These are phyloP conservation scores for Myiozetetes cayanensis DNA, from an alignment of 2,113 vertebrate species.

Conservation along the genomic window DNA sequence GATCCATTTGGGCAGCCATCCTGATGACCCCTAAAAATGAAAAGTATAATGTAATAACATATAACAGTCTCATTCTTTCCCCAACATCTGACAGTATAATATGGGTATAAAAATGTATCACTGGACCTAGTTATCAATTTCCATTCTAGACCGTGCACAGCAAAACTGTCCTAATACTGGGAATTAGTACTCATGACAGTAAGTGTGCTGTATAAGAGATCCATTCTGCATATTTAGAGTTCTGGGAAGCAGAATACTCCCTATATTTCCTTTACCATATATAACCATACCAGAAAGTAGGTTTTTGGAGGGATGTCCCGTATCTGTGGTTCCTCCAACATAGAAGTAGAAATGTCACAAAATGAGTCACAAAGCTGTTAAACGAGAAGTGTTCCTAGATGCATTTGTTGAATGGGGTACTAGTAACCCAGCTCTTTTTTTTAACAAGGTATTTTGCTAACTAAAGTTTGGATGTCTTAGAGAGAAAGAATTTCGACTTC, in stretches of 20 bases:
- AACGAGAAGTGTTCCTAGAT: background rate
- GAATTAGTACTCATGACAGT: background rate
- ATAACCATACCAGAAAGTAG: background rate
- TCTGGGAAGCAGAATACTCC: background rate
- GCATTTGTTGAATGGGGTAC: background rate
- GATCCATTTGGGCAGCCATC: slow-evolving; percentile 88
- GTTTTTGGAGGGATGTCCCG: background rate
- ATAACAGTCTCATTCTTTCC: background rate
- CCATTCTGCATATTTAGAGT: background rate
- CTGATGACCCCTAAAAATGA: slow-evolving; percentile 83
- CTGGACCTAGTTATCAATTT: background rate
- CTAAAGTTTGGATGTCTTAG: background rate
- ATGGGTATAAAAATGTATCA: background rate
- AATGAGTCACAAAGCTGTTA: background rate
- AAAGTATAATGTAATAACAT: background rate
- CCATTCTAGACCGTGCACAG: background rate
- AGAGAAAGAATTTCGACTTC: background rate
- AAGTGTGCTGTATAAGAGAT: accelerated
- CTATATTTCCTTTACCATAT: background rate
- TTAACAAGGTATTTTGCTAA: background rate
- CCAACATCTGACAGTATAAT: background rate
- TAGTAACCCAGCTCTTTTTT: background rate
- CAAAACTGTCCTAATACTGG: background rate
- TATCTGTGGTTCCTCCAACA: background rate
- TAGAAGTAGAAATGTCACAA: background rate